A percentile compares a stretch with the other conserved stretches of the same genome.
phyloP scores from a whole-genome alignment of 2,113 vertebrate genomes.

The Petromus typicus region DNA sequence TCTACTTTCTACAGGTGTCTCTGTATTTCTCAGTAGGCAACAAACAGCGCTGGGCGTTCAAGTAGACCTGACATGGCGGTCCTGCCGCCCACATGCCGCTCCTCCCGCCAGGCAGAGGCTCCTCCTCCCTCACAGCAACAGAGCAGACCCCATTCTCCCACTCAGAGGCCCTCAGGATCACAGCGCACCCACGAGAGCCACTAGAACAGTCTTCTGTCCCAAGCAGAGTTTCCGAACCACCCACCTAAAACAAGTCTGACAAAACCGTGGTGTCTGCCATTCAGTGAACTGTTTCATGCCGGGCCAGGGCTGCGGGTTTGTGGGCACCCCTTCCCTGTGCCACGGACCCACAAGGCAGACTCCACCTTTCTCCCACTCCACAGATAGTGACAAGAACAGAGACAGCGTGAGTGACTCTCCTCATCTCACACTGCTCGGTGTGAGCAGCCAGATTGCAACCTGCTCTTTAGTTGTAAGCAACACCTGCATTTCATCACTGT shows the following conservation, averaged over 20 bases:
- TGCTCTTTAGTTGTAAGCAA: neutral
- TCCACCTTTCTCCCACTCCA: neutral
- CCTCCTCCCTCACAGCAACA: neutral
- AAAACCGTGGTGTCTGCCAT: neutral
- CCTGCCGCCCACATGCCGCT: slow-evolving; percentile 27
- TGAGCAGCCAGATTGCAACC: neutral
- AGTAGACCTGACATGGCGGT: slow-evolving; percentile 57
- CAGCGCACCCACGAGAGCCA: neutral
- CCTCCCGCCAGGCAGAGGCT: neutral
- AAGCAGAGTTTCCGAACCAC: slow-evolving; percentile 41
- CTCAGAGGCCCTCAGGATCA: neutral
- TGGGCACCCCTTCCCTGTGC: neutral
- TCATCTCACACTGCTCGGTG: neutral
- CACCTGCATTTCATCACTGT: neutral
- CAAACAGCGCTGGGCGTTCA: slow-evolving; percentile 53
- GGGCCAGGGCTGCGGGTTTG: neutral
- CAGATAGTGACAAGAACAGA: neutral
- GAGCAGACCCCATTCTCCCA: neutral
- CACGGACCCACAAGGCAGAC: neutral
- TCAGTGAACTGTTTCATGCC: neutral
- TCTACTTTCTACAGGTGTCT: slow-evolving; percentile 70
- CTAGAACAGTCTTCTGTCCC: slow-evolving; percentile 22
- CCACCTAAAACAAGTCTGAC: neutral
- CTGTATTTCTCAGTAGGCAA: slow-evolving; percentile 69
- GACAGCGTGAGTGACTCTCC: neutral